These are phyloP conservation scores for Erythrolamprus reginae DNA, from an alignment of 2,113 vertebrate species.

Conservation along the genomic window DNA sequence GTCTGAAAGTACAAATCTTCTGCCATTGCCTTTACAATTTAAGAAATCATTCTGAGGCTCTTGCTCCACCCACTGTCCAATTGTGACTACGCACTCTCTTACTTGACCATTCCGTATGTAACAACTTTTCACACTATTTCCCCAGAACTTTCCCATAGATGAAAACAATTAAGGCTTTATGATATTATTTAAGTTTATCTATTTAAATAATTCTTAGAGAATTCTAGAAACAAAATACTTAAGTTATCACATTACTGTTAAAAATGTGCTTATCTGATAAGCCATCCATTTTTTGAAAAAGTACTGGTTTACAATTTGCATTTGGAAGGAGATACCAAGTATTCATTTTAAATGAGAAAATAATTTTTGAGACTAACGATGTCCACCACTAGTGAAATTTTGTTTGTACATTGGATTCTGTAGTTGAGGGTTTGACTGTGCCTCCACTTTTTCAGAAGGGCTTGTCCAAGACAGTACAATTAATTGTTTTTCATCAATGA, in stretches of 20 bases:
- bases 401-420: not conserved
- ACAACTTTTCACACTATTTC: not conserved
- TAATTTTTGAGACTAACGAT: not conserved
- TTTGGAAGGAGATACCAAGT: not conserved
- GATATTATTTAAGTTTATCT: not conserved
- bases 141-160: not conserved
- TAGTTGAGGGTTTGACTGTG: not conserved
- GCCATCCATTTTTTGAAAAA: not conserved
- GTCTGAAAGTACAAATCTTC: not conserved
- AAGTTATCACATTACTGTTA: not conserved
- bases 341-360: not conserved
- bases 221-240: not conserved
- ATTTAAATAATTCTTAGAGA: not conserved
- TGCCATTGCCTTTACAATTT: not conserved
- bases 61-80: not conserved
- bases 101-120: not conserved
- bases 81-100: not conserved
- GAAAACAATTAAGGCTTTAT: not conserved
- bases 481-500: not conserved
- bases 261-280: not conserved
- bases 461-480: not conserved
- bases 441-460: not conserved
- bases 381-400: not conserved
- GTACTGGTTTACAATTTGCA: not conserved
- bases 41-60: not conserved